Evolutionary conservation across 2,888 invertebrate species (phyloP).

Genomic region (Campaea margaritaria): DNA sequence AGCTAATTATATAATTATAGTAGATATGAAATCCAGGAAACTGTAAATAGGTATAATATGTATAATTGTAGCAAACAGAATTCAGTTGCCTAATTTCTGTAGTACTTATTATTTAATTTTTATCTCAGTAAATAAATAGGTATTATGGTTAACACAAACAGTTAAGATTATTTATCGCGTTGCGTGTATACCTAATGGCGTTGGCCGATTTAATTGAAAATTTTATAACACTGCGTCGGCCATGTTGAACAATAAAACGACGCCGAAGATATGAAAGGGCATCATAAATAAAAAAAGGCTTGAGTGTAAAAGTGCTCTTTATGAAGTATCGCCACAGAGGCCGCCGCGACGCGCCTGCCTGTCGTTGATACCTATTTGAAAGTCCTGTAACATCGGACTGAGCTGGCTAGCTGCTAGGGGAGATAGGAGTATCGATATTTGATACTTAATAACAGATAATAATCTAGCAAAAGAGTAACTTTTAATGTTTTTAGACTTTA

Average conservation of each 20-base stretch:
- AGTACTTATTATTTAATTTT: no score
- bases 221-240: conserved; percentile 63
- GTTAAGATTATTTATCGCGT: not conserved
- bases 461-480: no score
- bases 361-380: conserved; percentile 81
- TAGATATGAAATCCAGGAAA: no score
- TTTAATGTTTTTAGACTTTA: no score
- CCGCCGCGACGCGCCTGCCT: conserved; percentile 60
- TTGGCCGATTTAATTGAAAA: conserved; percentile 58
- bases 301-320: conserved; percentile 83
- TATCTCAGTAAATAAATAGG: no score
- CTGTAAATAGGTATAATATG: no score
- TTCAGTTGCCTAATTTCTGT: no score
- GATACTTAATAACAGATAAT: no score
- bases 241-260: conserved; percentile 72
- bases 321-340: conserved; percentile 80
- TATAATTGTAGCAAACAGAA: no score
- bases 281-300: conserved; percentile 80
- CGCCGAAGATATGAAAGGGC: conserved; percentile 76
- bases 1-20: no score
- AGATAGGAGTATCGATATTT: conserved; percentile 56
- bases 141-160: no score
- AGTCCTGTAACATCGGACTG: conserved; percentile 79
- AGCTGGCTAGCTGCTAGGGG: conserved; percentile 54
- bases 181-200: conserved; percentile 2